Evolutionary conservation across 1,140 invertebrate genomes (phyloP).

Genomic region (Psilanteris sp.): DNA sequence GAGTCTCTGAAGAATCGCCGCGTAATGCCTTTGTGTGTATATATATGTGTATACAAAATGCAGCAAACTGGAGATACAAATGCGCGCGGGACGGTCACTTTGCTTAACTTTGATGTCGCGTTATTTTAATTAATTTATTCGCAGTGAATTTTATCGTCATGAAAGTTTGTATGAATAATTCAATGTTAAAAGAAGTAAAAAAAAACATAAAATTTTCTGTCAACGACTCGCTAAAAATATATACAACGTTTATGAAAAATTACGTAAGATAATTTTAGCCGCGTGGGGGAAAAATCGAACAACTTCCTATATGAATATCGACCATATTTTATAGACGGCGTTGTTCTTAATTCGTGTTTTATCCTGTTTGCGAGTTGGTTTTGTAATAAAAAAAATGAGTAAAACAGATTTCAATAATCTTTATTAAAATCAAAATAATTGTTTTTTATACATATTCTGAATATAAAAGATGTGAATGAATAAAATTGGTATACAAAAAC

Average conservation of each 20-base stretch:
- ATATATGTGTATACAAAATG: too few relatives aligned
- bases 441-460: too few relatives aligned
- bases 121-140: slow-evolving; percentile 26
- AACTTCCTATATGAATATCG: slow-evolving; percentile 17
- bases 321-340: slow-evolving; percentile 15
- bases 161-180: slow-evolving; percentile 32
- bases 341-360: slow-evolving; percentile 34
- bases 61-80: not conserved
- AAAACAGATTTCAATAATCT: too few relatives aligned
- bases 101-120: slow-evolving; percentile 4
- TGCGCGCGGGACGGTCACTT: not conserved
- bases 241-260: slow-evolving; percentile 8
- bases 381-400: too few relatives aligned
- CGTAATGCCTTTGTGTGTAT: slow-evolving; percentile 10
- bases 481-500: too few relatives aligned
- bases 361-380: slow-evolving; percentile 19
- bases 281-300: slow-evolving; percentile 14
- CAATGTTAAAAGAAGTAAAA: not conserved
- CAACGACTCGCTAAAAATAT: too few relatives aligned
- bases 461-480: too few relatives aligned
- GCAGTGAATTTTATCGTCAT: slow-evolving; percentile 13
- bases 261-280: slow-evolving; percentile 27
- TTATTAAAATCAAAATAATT: too few relatives aligned
- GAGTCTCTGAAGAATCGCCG: slow-evolving; percentile 2
- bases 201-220: too few relatives aligned